Evolutionary conservation across 2,888 invertebrate species (phyloP).

Genomic region (Caenorhabditis becei): DNA sequence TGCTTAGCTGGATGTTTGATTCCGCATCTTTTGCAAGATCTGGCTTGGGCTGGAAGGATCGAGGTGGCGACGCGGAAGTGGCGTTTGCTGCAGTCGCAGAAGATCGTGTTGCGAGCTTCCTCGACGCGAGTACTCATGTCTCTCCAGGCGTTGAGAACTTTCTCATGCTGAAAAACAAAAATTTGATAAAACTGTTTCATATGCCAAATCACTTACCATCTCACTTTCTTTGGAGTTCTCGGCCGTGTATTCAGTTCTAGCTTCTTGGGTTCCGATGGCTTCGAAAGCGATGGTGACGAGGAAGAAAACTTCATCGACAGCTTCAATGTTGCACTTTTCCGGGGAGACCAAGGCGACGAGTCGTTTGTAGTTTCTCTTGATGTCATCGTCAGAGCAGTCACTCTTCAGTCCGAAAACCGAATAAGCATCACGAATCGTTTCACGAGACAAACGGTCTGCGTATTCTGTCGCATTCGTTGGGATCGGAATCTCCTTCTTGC

Average conservation of each 20-base stretch:
- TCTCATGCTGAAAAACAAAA: slow-evolving; percentile 56
- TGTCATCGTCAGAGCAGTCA: slow-evolving; percentile 93
- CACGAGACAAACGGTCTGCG: slow-evolving; percentile 92
- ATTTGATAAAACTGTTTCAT: not conserved
- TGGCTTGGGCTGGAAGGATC: slow-evolving; percentile 92
- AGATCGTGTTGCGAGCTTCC: slow-evolving; percentile 91
- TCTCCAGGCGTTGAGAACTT: slow-evolving; percentile 56
- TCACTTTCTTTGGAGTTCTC: slow-evolving; percentile 31
- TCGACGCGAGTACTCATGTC: slow-evolving; percentile 52
- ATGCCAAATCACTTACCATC: not conserved
- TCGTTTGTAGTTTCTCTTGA: slow-evolving; percentile 93
- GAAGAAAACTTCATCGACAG: slow-evolving; percentile 96
- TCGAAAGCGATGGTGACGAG: slow-evolving; percentile 96
- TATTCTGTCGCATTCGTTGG: slow-evolving; percentile 88
- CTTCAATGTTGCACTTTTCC: slow-evolving; percentile 85
- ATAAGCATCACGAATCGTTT: slow-evolving; percentile 90
- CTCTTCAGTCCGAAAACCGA: slow-evolving; percentile 92
- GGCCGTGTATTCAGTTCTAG: slow-evolving; percentile 27
- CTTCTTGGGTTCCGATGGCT: slow-evolving; percentile 91
- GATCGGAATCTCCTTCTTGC: slow-evolving; percentile 37
- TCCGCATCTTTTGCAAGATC: slow-evolving; percentile 90
- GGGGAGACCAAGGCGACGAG: slow-evolving; percentile 96
- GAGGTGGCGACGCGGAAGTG: slow-evolving; percentile 92
- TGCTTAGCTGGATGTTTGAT: slow-evolving; percentile 91
- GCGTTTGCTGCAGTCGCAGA: slow-evolving; percentile 93